Percentiles rank a stretch among this genome's conserved stretches.
Evolutionary conservation across 1,140 invertebrate species (phyloP).

Genomic region (Sminthurinus signatus): DNA sequence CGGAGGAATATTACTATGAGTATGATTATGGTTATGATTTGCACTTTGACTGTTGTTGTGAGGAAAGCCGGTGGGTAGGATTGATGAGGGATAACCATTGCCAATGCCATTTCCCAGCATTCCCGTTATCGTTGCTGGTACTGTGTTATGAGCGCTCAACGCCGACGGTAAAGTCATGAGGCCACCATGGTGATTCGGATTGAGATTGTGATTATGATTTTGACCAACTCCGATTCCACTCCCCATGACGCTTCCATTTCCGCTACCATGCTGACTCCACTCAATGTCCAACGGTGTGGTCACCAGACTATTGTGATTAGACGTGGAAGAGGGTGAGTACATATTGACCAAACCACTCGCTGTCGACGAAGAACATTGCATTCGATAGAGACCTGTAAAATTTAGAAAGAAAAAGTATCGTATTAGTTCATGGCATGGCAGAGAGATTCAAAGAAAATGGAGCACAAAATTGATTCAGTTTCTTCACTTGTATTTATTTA

Average conservation of each 20-base stretch:
- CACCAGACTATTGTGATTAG: conserved; percentile 18
- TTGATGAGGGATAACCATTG: background rate
- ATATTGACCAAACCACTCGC: conserved; percentile 26
- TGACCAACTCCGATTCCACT: too few species aligned
- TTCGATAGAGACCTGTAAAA: conserved; percentile 18
- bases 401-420: background rate
- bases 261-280: conserved; percentile 16
- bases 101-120: too few species aligned
- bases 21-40: background rate
- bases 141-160: too few species aligned
- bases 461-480: too few species aligned
- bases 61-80: background rate
- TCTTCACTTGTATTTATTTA: too few species aligned
- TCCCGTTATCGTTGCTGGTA: background rate
- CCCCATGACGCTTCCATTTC: background rate
- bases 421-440: too few species aligned
- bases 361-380: conserved; percentile 17
- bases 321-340: conserved; percentile 17
- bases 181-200: background rate
- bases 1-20: background rate
- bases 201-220: background rate
- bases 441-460: too few species aligned
- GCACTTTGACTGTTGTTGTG: too few species aligned
- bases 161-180: background rate
- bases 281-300: conserved; percentile 31